These are phyloP conservation scores for Pedetes capensis DNA, from an alignment of 2,113 vertebrate genomes.

Conservation along the genomic window DNA sequence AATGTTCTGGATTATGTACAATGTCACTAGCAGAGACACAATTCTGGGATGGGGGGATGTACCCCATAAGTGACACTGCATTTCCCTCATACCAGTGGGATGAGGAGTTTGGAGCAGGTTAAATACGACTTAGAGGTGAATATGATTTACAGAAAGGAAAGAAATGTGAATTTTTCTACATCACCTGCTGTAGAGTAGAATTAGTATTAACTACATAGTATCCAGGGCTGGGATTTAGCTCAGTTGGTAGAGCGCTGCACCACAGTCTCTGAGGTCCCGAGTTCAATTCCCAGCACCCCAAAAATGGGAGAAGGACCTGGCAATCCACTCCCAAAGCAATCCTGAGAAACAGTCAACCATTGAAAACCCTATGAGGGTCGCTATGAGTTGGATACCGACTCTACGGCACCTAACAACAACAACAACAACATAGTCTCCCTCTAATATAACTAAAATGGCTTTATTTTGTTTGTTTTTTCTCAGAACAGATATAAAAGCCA, in stretches of 20 bases:
- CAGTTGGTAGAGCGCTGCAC: too few relatives aligned
- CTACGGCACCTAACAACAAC: too few relatives aligned
- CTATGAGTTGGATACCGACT: too few relatives aligned
- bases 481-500: not conserved
- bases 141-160: too few relatives aligned
- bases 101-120: not conserved
- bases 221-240: too few relatives aligned
- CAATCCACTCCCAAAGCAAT: too few relatives aligned
- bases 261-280: too few relatives aligned
- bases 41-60: not conserved
- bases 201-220: not conserved
- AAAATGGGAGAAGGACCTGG: too few relatives aligned
- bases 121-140: not conserved
- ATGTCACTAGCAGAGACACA: not conserved
- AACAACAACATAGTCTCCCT: not conserved
- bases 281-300: too few relatives aligned
- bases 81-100: not conserved
- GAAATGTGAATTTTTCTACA: not conserved
- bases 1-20: not conserved
- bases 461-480: not conserved
- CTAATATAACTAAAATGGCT: not conserved
- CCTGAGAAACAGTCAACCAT: too few relatives aligned
- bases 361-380: too few relatives aligned
- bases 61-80: not conserved
- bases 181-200: not conserved